Conservation (phyloP, 1,140 invertebrate species). For the Megalopta genalis region DNA sequence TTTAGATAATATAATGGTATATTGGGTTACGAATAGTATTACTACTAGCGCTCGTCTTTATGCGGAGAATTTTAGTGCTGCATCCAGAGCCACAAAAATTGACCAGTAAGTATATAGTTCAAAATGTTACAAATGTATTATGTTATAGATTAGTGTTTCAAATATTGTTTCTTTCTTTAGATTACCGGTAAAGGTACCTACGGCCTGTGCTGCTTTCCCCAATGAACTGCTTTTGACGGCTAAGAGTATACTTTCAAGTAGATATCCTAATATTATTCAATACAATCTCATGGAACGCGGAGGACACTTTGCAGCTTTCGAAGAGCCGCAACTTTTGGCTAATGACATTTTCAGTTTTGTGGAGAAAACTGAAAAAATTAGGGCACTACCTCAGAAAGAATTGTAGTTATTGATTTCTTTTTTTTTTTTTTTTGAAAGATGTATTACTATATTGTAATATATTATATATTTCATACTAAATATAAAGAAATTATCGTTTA, state of each 20-base stretch:
- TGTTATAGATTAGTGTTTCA: background rate
- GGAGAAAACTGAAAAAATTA: constrained; percentile 41
- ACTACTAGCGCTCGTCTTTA: constrained; percentile 89
- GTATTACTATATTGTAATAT: constrained; percentile 16
- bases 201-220: constrained; percentile 84
- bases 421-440: background rate
- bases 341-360: constrained; percentile 83
- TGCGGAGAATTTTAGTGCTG: constrained; percentile 82
- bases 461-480: constrained; percentile 14
- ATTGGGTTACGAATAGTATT: constrained; percentile 89
- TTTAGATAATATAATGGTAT: constrained; percentile 94
- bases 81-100: constrained; percentile 72
- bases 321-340: constrained; percentile 86
- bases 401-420: constrained; percentile 1
- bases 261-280: constrained; percentile 84
- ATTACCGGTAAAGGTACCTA: constrained; percentile 83
- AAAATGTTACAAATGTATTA: background rate
- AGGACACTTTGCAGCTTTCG: constrained; percentile 93
- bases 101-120: constrained; percentile 76
- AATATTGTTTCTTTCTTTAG: constrained; percentile 74
- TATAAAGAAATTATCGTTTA: constrained; percentile 9
- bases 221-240: constrained; percentile 83
- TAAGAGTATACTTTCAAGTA: constrained; percentile 82
- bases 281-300: constrained; percentile 83
- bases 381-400: background rate